Evolutionary conservation across 2,797 vertebrate species (phyloP).

Genomic region (Gallinago solitaria): DNA sequence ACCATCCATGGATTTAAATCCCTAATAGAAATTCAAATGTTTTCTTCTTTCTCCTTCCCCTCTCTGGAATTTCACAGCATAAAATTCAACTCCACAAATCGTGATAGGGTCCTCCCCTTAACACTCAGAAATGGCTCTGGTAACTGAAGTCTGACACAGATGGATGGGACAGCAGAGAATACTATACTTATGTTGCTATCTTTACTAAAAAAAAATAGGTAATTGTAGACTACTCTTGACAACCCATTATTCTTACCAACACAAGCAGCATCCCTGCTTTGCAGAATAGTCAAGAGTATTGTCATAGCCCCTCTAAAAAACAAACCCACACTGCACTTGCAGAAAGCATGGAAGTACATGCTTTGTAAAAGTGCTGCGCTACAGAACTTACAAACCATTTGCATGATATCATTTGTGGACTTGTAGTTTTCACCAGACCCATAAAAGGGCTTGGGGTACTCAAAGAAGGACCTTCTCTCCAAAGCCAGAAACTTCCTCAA

Average conservation of each 20-base stretch:
- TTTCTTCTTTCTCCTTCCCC: background rate
- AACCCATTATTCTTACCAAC: background rate
- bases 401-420: background rate
- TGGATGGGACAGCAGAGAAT: background rate
- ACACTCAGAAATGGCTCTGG: background rate
- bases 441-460: background rate
- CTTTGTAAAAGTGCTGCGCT: background rate
- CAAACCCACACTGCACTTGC: background rate
- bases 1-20: accelerated
- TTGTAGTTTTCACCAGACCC: background rate
- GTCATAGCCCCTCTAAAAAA: background rate
- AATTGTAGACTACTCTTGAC: background rate
- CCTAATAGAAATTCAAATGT: background rate
- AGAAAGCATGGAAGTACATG: background rate
- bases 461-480: background rate
- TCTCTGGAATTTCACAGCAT: background rate
- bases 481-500: background rate
- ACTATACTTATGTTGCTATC: background rate
- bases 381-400: background rate
- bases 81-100: background rate
- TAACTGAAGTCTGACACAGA: background rate
- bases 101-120: background rate
- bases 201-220: background rate
- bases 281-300: background rate
- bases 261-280: background rate